Base-by-base conservation (phyloP, 1,140 invertebrate genomes). In the Drosophila pectinifera region DNA sequence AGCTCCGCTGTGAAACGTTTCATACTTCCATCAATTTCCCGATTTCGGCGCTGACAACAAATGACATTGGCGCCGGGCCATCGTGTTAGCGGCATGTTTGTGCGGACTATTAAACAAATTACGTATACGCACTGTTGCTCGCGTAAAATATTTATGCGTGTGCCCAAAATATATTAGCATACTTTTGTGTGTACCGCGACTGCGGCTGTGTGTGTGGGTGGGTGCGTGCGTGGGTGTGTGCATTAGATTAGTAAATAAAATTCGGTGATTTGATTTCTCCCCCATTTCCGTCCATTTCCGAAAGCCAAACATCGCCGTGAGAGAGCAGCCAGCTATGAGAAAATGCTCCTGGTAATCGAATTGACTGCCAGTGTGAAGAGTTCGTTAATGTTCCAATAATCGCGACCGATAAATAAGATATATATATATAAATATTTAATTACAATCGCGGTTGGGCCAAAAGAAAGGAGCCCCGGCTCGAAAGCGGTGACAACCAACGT, bases 41-140 rank as follows among this genome's bases (percentile, higher is more conserved):
- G 61, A 69, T 61, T 59, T 59, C 24, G 41, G 75, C 38, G 74
- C 22, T 69, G 73, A 59, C 73, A 77, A 75, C 49, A 53, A 77
- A 77, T 77, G 74, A 77, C 73, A 69, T 69, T 68, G 81, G 69
- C 82, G 82, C 82, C 81, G 48, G 79, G 56, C 42, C 64, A 79
- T 72, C 54, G 42, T 81, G 80, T 62, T 86, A 63, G 82, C 63
- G 82, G 69, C 46, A 45, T 76, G 61, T 76, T 76, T 76, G 74
- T 68, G 74, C 55, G 73, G 63, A 59, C 82, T 86, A 82, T 86
- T 86, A 76, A 82, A 64, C 67, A 88, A 79, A 88, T 86, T 86
- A 68, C 79, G 83, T 88, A 86, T 86, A 86, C 83, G 83, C 83
- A 73, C 83, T 82, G 83, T 82, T 88, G 83, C 69, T 59, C 70